Base-by-base conservation (phyloP, 2,888 invertebrate genomes). In the Galeopsomyia nigrocyanea region DNA sequence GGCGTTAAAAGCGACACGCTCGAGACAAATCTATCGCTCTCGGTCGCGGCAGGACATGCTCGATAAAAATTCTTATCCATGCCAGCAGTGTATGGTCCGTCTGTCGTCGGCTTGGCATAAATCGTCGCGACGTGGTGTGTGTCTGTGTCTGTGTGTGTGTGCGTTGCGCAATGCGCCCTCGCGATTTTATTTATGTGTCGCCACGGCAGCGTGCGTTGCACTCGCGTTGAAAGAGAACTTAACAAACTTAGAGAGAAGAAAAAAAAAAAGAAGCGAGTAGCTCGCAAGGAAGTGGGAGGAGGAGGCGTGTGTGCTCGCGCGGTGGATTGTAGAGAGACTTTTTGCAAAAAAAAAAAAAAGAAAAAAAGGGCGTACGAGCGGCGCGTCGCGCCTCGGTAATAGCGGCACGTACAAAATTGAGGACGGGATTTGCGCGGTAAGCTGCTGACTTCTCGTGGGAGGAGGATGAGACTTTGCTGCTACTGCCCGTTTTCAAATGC, bases 81-180 rank as follows among this genome's bases (percentile, higher is more conserved):
- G 39, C n/a, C n/a, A n/a, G n/a, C 26, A 26, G 26, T 5, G 26
- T 5, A 26, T 26, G 56, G 50, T 46, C 10, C 64, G 46, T 65
- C 63, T 67, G 70, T 74, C 70, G 64, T 70, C 70, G 65, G 62
- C 22, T 39, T 13, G 39, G 26, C 19, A 74, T 74, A 70, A 74
- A 74, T 74, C 70, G 39, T 26, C 39, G 13, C 39, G 26, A 26
- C 26, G 26, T 5, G 26, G 26, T 26, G 66, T 17, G 21, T 3
- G 50, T 39, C 19, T 22, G 56, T 49, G 5, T 47, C 55, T n/a
- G n/a, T n/a, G n/a, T n/a, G n/a, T n/a, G 9, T 17, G 49, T n/a
- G 16, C n/a, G 55, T 65, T 65, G 49, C 53, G 69, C 57, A 62
- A 70, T 61, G 14, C 31, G 31, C 22, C 22, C 39, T 6, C 14